phyloP scores from a whole-genome alignment of 2,113 vertebrate species.

The Indicator maculatus region DNA sequence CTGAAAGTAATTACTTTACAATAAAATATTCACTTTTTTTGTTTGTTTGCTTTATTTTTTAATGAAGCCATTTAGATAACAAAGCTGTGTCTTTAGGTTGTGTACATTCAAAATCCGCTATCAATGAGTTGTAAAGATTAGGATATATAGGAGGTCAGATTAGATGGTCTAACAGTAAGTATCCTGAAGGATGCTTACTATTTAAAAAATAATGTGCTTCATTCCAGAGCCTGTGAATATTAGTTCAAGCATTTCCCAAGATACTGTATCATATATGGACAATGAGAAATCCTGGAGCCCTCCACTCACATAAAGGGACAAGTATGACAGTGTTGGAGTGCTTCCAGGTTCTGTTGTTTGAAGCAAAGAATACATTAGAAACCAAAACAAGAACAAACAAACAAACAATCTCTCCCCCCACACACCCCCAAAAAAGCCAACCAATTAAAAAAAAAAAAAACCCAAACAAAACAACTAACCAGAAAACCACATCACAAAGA shows the following conservation, averaged over 20 bases:
- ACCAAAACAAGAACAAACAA: no score
- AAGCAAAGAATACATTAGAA: not conserved
- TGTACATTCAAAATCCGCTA: not conserved
- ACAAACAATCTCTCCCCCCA: no score
- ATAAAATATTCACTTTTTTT: not conserved
- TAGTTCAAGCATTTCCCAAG: not conserved
- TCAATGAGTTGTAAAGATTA: not conserved
- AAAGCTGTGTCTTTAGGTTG: not conserved
- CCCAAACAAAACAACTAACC: no score
- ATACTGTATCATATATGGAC: not conserved
- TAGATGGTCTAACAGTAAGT: not conserved
- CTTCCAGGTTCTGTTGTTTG: not conserved
- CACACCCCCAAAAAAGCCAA: no score
- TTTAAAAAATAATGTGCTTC: not conserved
- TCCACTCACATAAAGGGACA: not conserved
- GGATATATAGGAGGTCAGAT: not conserved
- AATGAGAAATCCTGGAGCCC: not conserved
- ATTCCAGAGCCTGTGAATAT: not conserved
- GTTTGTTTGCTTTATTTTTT: not conserved
- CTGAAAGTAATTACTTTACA: not conserved
- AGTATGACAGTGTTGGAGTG: not conserved
- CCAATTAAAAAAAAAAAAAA: no score
- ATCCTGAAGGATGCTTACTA: not conserved
- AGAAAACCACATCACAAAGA: no score
- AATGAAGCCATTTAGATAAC: not conserved